These are phyloP conservation scores for Bombus superbus DNA, from an alignment of 1,140 invertebrate species.

Conservation along the genomic window DNA sequence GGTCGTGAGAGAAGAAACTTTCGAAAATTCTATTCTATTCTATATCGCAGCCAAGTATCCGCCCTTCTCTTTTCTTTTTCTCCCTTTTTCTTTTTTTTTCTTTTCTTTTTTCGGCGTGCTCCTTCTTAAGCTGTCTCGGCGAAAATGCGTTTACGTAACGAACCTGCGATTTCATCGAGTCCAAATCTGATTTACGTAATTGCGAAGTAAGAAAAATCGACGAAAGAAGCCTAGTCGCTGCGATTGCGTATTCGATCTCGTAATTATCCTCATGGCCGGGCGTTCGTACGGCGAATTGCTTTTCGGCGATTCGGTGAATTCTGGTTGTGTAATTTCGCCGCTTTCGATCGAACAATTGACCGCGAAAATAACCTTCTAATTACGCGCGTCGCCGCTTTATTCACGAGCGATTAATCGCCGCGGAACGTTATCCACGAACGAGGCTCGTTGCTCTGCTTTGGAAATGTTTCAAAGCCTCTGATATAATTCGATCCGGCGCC, in stretches of 20 bases:
- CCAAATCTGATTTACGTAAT: background rate
- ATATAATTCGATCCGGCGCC: background rate
- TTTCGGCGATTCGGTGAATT: background rate
- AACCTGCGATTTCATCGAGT: background rate
- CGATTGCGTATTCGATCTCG: background rate
- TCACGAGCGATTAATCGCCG: slow-evolving; percentile 1
- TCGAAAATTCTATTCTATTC: slow-evolving; percentile 53
- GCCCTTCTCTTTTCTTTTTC: background rate
- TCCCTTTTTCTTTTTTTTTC: background rate
- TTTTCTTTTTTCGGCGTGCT: background rate
- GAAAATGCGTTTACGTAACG: background rate
- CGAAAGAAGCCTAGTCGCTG: background rate
- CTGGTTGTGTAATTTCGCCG: background rate
- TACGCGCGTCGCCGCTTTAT: slow-evolving; percentile 4
- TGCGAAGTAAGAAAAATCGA: background rate
- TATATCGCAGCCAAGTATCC: slow-evolving; percentile 18
- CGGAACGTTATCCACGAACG: background rate
- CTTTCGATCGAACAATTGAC: background rate
- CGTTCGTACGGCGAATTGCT: background rate
- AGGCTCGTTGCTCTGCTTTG: background rate
- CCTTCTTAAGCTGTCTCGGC: background rate
- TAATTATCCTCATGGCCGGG: background rate
- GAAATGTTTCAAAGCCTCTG: background rate
- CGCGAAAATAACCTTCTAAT: slow-evolving; percentile 14
- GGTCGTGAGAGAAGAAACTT: slow-evolving; percentile 50